phyloP scores from a whole-genome alignment of 1,140 invertebrate species.

The Sitophilus oryzae region DNA sequence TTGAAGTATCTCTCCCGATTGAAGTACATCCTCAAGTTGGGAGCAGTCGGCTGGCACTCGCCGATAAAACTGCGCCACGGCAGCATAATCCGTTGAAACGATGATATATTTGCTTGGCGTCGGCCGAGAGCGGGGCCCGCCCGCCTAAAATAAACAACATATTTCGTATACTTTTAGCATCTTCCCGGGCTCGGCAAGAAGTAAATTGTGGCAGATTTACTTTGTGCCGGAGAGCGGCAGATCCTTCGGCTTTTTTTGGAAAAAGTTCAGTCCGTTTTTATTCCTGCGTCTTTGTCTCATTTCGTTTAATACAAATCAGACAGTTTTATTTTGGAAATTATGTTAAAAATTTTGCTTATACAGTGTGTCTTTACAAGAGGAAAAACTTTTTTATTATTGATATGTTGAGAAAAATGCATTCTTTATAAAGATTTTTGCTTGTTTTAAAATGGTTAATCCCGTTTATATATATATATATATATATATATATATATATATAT shows the following conservation, averaged over 20 bases:
- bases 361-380: too few relatives aligned
- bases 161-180: conserved; percentile 23
- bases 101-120: conserved; percentile 24
- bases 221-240: not conserved
- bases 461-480: not conserved
- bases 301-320: too few relatives aligned
- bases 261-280: too few relatives aligned
- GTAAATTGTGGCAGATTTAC: conserved; percentile 17
- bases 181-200: conserved; percentile 2
- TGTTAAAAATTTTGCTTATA: too few relatives aligned
- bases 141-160: conserved; percentile 23
- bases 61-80: conserved; percentile 21
- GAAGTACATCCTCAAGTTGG: conserved; percentile 20
- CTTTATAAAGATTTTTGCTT: too few relatives aligned
- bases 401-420: too few relatives aligned
- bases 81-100: conserved; percentile 18
- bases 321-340: too few relatives aligned
- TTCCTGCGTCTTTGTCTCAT: too few relatives aligned
- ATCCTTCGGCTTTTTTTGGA: too few relatives aligned
- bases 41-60: conserved; percentile 12
- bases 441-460: too few relatives aligned
- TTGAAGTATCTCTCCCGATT: conserved; percentile 10
- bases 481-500: not conserved
- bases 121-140: conserved; percentile 1
- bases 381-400: too few relatives aligned